A percentile compares a stretch with the other conserved stretches of the same genome.
Conservation (phyloP, 2,888 invertebrate species). For the Drosophila antonietae region DNA sequence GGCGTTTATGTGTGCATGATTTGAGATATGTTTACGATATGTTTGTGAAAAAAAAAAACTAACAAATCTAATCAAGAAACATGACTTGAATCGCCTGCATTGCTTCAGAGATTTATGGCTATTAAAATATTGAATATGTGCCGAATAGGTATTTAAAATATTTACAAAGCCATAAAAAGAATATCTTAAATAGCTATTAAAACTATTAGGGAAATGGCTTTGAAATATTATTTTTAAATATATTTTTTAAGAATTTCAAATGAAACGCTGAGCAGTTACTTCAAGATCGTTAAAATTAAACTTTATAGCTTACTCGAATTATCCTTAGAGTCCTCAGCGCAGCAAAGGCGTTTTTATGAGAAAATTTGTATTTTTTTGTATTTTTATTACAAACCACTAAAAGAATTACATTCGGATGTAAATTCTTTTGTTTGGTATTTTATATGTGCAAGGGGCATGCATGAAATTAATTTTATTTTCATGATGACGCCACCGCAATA, state of each 20-base stretch:
- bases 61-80: conserved; percentile 64
- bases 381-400: conserved; percentile 57
- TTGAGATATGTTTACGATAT: conserved; percentile 65
- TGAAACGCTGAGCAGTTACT: conserved; percentile 9
- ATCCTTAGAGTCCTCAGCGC: conserved; percentile 26
- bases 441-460: conserved; percentile 38
- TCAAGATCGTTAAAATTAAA: conserved; percentile 38
- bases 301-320: conserved; percentile 36
- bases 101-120: conserved; percentile 35
- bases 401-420: conserved; percentile 49
- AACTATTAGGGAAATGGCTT: conserved; percentile 15
- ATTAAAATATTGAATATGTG: conserved; percentile 23
- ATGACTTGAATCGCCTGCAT: conserved; percentile 28
- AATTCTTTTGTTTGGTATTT: conserved; percentile 36
- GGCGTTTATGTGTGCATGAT: conserved; percentile 67
- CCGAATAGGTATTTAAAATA: conserved; percentile 30
- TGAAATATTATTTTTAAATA: conserved; percentile 10
- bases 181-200: conserved; percentile 18
- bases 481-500: conserved; percentile 71
- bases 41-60: conserved; percentile 29
- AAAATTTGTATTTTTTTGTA: conserved; percentile 24
- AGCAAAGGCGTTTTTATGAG: conserved; percentile 28
- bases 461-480: conserved; percentile 73
- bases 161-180: conserved; percentile 29
- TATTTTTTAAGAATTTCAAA: background rate